Evolutionary conservation across 2,797 vertebrate genomes (phyloP).

Genomic region (Hirundo rustica): DNA sequence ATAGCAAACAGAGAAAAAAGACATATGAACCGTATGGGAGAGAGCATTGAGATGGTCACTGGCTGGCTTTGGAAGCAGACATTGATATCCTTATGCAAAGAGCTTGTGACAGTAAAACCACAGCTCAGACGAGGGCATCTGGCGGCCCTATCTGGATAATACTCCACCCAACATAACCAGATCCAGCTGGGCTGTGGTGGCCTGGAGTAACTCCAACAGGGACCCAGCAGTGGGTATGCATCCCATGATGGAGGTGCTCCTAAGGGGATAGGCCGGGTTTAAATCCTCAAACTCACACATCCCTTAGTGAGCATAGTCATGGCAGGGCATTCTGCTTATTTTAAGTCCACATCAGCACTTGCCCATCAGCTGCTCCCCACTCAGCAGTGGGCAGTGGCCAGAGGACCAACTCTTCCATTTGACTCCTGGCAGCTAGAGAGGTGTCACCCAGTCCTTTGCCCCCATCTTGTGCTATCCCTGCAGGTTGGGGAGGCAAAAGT

Average conservation of each 20-base stretch:
- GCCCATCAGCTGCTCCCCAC: background rate
- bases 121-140: background rate
- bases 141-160: background rate
- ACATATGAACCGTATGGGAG: rapidly evolving
- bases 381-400: rapidly evolving
- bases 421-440: background rate
- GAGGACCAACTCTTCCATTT: background rate
- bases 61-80: background rate
- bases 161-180: background rate
- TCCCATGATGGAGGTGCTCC: background rate
- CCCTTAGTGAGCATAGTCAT: background rate
- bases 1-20: background rate
- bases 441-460: background rate
- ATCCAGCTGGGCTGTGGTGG: background rate
- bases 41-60: background rate
- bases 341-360: background rate
- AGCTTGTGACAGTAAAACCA: background rate
- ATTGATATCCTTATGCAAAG: background rate
- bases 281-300: background rate
- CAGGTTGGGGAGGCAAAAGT: background rate
- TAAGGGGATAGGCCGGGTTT: rapidly evolving
- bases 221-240: rapidly evolving
- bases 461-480: background rate
- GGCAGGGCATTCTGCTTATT: background rate
- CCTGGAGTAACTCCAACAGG: background rate